These are phyloP conservation scores for Drosophila gaucha DNA, from an alignment of 2,888 invertebrate genomes.

Conservation along the genomic window DNA sequence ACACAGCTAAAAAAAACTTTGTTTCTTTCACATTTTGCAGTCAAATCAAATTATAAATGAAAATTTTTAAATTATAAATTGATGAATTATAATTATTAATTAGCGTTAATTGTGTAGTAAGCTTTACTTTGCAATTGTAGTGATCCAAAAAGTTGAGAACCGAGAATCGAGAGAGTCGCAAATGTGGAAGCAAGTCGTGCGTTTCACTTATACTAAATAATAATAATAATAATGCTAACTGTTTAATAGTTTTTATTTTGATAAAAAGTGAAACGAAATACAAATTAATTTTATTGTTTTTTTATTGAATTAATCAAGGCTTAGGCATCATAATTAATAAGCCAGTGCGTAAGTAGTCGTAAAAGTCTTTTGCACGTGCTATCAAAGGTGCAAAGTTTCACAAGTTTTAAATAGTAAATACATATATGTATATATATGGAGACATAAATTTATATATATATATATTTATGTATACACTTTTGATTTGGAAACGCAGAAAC, in stretches of 20 bases:
- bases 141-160: constrained; percentile 53
- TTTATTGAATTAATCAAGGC: constrained; percentile 34
- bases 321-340: constrained; percentile 38
- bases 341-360: constrained; percentile 54
- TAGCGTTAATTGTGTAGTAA: constrained; percentile 60
- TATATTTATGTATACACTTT: constrained; percentile 39
- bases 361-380: constrained; percentile 47
- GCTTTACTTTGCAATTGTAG: constrained; percentile 78
- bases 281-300: constrained; percentile 23
- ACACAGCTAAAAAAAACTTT: constrained; percentile 1
- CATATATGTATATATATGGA: constrained; percentile 12
- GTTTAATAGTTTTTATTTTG: constrained; percentile 46
- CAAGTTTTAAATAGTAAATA: constrained; percentile 21
- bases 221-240: constrained; percentile 15
- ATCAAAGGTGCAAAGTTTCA: constrained; percentile 44
- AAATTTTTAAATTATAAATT: neutral
- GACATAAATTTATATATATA: constrained; percentile 11
- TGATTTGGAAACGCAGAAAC: constrained; percentile 53
- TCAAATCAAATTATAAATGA: constrained; percentile 13
- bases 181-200: constrained; percentile 20
- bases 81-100: constrained; percentile 25
- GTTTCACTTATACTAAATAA: constrained; percentile 19
- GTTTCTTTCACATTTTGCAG: constrained; percentile 10
- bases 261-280: constrained; percentile 16
- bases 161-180: constrained; percentile 25